phyloP scores from a whole-genome alignment of 2,113 vertebrate species.

The Syngnathus floridae region DNA sequence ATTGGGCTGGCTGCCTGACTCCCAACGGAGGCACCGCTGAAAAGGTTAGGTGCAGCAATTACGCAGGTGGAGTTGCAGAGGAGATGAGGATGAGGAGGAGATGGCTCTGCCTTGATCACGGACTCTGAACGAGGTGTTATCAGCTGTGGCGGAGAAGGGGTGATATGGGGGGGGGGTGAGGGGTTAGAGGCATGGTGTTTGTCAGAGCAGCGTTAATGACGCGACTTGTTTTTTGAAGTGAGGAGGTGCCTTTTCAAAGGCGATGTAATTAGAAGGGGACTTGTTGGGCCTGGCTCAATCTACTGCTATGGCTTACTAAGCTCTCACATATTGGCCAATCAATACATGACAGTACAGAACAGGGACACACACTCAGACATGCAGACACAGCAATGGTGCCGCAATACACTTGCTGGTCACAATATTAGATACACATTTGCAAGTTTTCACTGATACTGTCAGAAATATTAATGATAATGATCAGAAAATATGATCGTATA shows the following conservation, averaged over 20 bases:
- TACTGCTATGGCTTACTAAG: conserved; percentile 33
- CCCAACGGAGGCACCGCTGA: conserved; percentile 65
- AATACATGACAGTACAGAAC: conserved; percentile 26
- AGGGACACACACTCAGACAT: neutral
- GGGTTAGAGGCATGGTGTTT: conserved; percentile 30
- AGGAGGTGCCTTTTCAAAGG: conserved; percentile 58
- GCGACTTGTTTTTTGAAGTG: conserved; percentile 61
- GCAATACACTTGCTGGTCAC: neutral
- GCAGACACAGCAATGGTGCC: neutral
- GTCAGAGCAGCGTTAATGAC: conserved; percentile 66
- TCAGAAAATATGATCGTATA: no score
- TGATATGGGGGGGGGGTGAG: conserved; percentile 1
- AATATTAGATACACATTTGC: neutral
- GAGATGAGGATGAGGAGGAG: conserved; percentile 61
- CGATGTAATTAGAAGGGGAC: conserved; percentile 58
- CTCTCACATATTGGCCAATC: conserved; percentile 47
- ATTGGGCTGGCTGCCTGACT: conserved; percentile 65
- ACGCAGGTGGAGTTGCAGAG: conserved; percentile 71
- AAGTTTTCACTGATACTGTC: neutral
- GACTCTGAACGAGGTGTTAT: conserved; percentile 65
- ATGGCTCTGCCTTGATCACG: conserved; percentile 68
- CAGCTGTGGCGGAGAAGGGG: conserved; percentile 41
- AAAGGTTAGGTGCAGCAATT: conserved; percentile 79
- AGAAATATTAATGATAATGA: neutral
- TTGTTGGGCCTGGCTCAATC: conserved; percentile 47